Conservation (phyloP, 2,113 vertebrate genomes). For the Colinus virginianus region DNA sequence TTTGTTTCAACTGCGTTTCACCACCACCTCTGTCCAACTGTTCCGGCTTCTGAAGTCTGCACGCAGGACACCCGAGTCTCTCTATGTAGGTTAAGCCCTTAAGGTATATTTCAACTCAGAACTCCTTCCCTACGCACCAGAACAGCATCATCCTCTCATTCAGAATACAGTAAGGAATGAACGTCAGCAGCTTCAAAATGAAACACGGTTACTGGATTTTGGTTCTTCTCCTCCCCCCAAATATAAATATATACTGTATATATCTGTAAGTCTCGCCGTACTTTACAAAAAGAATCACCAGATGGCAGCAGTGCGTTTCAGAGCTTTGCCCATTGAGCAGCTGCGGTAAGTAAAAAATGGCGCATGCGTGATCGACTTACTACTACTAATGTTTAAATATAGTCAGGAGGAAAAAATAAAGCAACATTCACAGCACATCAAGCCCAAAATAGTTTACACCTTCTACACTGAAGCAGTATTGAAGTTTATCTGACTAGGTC, state of each 20-base stretch:
- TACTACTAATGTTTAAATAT: slow-evolving; percentile 74
- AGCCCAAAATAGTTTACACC: slow-evolving; percentile 92
- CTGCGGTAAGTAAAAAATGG: slow-evolving; percentile 81
- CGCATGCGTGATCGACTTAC: slow-evolving; percentile 78
- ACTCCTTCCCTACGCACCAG: slow-evolving; percentile 67
- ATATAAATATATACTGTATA: slow-evolving; percentile 87
- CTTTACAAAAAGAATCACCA: slow-evolving; percentile 83
- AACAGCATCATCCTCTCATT: slow-evolving; percentile 70
- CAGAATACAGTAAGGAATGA: slow-evolving; percentile 81
- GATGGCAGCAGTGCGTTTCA: slow-evolving; percentile 80
- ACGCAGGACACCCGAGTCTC: slow-evolving; percentile 13
- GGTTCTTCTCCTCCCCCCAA: slow-evolving; percentile 74
- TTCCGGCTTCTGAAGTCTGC: slow-evolving; percentile 70
- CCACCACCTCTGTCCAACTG: slow-evolving; percentile 29
- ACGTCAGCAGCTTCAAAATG: slow-evolving; percentile 82
- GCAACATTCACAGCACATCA: slow-evolving; percentile 94
- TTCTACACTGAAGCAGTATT: slow-evolving; percentile 88
- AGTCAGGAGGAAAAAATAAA: slow-evolving; percentile 73
- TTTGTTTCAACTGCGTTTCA: slow-evolving; percentile 68
- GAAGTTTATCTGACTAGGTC: slow-evolving; percentile 87
- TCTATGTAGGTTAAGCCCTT: slow-evolving; percentile 78
- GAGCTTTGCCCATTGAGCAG: slow-evolving; percentile 80
- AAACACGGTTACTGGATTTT: slow-evolving; percentile 78
- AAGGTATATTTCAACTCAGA: slow-evolving; percentile 65
- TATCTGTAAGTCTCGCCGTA: slow-evolving; percentile 80